Base-by-base conservation (phyloP, 1,140 invertebrate species). In the Aphidius gifuensis region DNA sequence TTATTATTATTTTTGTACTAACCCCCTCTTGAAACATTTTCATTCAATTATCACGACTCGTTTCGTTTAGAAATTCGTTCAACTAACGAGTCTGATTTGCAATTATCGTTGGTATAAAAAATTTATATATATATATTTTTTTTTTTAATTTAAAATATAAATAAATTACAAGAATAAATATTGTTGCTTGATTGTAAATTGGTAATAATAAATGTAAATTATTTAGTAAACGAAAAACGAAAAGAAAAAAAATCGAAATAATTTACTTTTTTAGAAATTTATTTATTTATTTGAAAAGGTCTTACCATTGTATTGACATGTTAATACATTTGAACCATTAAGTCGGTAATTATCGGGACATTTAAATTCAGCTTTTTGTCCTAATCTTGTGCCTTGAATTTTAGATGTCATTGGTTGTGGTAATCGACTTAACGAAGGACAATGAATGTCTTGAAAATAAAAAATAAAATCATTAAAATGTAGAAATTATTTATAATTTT, bases 221-320 rank as follows among this genome's bases (percentile, higher is more conserved):
- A 16, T 21, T n/a, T 46, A 32, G 9, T 9, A 23, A 55, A 45
- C 6, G n/a, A 54, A 16, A 16, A 16, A 16, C 16, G 57, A 58
- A 47, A 53, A 53, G 5, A 39, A 38, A 39, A 39, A 39, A 11
- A 46, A 9, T 3, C 3, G 7, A 11, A 45, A 6, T 11, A 45
- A 45, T 6, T 11, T 16, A 16, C 16, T 11, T 11, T 45, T 45
- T 6, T 45, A 6, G 11, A 8, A 45, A 6, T 11, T 1, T 11
- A 45, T 8, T 45, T 45, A 45, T 11, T 8, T 45, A 11, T 11
- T 45, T 45, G 11, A 45, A 11, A 11, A 42, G 5, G 5, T 72
- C 73, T 83, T 75, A 88, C 88, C 88, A 65, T 88, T 88, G 64
- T 89, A 89, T 74, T 89, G 86, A 71, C 91, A 93, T 9, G 87